These are phyloP conservation scores for Clarias pachynema DNA, from an alignment of 2,797 vertebrate genomes.

Conservation along the genomic window DNA sequence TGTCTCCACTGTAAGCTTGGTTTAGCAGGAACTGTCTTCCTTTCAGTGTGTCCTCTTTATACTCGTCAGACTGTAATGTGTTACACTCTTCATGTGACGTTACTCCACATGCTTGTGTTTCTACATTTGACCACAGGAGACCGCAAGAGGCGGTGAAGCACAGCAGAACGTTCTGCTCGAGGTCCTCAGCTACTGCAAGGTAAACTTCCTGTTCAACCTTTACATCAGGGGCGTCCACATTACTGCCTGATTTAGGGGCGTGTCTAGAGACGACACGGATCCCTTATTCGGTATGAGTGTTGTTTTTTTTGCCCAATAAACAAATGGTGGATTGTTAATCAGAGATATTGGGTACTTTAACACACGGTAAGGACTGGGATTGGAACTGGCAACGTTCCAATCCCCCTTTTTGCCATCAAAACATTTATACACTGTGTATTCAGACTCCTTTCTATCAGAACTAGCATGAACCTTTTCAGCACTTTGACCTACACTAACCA, in stretches of 20 bases:
- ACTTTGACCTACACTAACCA: no score
- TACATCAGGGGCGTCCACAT: not conserved
- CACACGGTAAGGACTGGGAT: not conserved
- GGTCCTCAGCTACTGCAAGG: conserved; percentile 48
- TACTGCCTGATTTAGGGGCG: not conserved
- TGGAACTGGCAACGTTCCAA: not conserved
- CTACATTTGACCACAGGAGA: conserved; percentile 4
- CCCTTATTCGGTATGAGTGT: not conserved
- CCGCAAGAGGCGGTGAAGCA: not conserved
- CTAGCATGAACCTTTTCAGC: no score
- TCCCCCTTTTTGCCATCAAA: no score
- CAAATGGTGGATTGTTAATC: not conserved
- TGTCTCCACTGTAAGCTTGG: no score
- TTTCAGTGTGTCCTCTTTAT: not conserved
- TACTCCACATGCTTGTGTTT: not conserved
- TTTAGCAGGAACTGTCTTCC: not conserved
- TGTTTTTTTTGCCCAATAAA: not conserved
- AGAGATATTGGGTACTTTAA: not conserved
- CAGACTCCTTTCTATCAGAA: no score
- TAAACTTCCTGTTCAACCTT: conserved; percentile 3
- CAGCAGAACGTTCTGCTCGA: conserved; percentile 45
- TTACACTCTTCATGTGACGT: not conserved
- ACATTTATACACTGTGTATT: no score
- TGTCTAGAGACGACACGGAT: not conserved
- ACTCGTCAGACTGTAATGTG: not conserved